Percentiles rank a stretch among this genome's conserved stretches.
phyloP scores from a whole-genome alignment of 1,140 invertebrate species.

The Goniozus legneri region DNA sequence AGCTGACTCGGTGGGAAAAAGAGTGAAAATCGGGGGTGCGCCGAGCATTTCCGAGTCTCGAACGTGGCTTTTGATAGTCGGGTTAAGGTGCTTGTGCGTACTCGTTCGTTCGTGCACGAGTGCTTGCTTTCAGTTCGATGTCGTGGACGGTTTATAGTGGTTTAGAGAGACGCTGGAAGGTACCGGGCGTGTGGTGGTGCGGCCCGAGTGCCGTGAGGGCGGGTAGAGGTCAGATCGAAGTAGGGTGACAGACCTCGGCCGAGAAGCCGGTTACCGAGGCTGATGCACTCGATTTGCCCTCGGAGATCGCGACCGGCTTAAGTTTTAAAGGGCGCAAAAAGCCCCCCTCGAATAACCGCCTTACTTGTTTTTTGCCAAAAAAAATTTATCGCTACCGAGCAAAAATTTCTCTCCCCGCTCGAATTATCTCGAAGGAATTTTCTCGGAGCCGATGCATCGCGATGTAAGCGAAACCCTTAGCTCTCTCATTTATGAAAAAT shows the following conservation, averaged over 20 bases:
- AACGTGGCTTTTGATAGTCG: constrained; percentile 12
- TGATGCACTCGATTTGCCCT: constrained; percentile 21
- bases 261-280: constrained; percentile 19
- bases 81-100: constrained; percentile 13
- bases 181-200: neutral
- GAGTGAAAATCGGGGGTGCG: neutral
- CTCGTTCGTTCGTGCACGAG: constrained; percentile 14
- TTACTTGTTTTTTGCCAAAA: too few species aligned
- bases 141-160: constrained; percentile 21
- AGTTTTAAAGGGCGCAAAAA: too few species aligned
- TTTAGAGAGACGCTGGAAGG: constrained; percentile 12
- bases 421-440: too few species aligned
- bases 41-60: constrained; percentile 1
- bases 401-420: too few species aligned
- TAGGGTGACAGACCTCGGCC: constrained; percentile 18
- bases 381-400: too few species aligned
- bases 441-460: too few species aligned
- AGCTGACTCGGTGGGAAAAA: neutral
- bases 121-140: constrained; percentile 20
- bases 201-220: neutral
- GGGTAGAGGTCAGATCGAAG: constrained; percentile 18
- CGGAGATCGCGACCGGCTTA: constrained; percentile 31
- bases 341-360: too few species aligned
- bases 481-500: neutral
- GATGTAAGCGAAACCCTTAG: too few species aligned